A percentile compares a stretch with the other conserved stretches of the same genome.
Evolutionary conservation across 2,888 invertebrate genomes (phyloP).

Genomic region (Abscondita cerata): DNA sequence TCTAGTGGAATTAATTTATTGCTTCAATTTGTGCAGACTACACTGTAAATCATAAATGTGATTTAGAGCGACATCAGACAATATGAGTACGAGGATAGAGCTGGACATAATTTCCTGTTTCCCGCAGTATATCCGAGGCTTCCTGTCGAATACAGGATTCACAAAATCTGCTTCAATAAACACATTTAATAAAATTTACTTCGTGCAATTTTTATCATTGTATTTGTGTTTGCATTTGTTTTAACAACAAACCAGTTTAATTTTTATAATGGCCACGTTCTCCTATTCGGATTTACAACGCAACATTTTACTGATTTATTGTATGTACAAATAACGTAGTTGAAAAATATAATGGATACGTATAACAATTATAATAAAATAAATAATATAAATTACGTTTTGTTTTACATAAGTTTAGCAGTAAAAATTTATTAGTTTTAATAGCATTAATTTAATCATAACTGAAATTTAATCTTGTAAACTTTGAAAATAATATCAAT

Average conservation of each 20-base stretch:
- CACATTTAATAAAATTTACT: conserved; percentile 40
- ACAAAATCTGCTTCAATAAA: conserved; percentile 41
- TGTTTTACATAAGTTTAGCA: too few relatives aligned
- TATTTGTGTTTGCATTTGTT: conserved; percentile 2
- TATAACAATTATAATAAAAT: too few relatives aligned
- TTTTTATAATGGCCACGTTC: too few relatives aligned
- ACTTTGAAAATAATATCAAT: too few relatives aligned
- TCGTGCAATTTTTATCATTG: conserved; percentile 13
- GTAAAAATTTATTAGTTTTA: too few relatives aligned
- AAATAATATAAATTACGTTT: too few relatives aligned
- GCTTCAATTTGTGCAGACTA: conserved; percentile 49
- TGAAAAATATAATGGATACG: too few relatives aligned
- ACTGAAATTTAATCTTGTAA: too few relatives aligned
- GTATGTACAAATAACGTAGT: too few relatives aligned
- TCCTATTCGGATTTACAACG: too few relatives aligned
- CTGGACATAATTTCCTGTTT: conserved; percentile 49
- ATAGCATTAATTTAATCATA: too few relatives aligned
- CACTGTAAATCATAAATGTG: conserved; percentile 48
- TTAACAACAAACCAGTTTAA: conserved; percentile 8
- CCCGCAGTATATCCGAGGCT: conserved; percentile 43
- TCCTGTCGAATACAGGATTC: conserved; percentile 41
- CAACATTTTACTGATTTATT: too few relatives aligned
- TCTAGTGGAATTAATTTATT: conserved; percentile 49
- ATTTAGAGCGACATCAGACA: conserved; percentile 45
- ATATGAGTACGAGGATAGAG: conserved; percentile 45